Evolutionary conservation across 2,113 vertebrate genomes (phyloP).

Genomic region (Paedocypris sp.): DNA sequence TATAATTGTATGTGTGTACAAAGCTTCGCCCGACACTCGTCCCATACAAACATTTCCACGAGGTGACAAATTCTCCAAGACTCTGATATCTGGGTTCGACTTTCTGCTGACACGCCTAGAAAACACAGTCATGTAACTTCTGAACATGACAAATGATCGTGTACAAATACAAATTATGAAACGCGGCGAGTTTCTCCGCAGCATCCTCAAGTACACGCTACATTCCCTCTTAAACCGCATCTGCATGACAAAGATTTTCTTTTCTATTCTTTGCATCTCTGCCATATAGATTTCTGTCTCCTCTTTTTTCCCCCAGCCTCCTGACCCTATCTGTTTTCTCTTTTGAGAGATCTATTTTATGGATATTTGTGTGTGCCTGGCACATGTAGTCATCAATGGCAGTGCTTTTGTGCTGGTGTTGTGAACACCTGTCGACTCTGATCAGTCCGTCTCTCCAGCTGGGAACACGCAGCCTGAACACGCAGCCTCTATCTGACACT

Average conservation of each 20-base stretch:
- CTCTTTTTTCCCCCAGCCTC: conserved; percentile 30
- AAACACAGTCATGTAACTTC: not conserved
- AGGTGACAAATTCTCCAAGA: conserved; percentile 52
- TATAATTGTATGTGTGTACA: no score
- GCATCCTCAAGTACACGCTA: no score
- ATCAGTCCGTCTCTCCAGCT: conserved; percentile 55
- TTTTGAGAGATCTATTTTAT: conserved; percentile 60
- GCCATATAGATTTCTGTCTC: conserved; percentile 46
- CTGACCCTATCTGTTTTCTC: conserved; percentile 55
- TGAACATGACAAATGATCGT: not conserved
- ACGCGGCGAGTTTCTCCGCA: no score
- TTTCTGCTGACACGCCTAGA: conserved; percentile 25
- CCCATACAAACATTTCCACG: conserved; percentile 37
- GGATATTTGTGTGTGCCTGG: conserved; percentile 58
- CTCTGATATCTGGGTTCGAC: conserved; percentile 42
- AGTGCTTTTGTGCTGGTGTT: conserved; percentile 57
- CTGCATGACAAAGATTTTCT: conserved; percentile 37
- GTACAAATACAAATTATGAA: no score
- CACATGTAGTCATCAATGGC: conserved; percentile 54
- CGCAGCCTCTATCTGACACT: conserved; percentile 52
- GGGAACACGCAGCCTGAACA: conserved; percentile 48
- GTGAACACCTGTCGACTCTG: conserved; percentile 61
- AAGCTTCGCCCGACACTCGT: no score
- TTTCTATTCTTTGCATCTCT: conserved; percentile 43
- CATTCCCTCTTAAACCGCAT: no score